Conservation (phyloP, 2,113 vertebrate genomes). For the Pachycephala philippinensis region DNA sequence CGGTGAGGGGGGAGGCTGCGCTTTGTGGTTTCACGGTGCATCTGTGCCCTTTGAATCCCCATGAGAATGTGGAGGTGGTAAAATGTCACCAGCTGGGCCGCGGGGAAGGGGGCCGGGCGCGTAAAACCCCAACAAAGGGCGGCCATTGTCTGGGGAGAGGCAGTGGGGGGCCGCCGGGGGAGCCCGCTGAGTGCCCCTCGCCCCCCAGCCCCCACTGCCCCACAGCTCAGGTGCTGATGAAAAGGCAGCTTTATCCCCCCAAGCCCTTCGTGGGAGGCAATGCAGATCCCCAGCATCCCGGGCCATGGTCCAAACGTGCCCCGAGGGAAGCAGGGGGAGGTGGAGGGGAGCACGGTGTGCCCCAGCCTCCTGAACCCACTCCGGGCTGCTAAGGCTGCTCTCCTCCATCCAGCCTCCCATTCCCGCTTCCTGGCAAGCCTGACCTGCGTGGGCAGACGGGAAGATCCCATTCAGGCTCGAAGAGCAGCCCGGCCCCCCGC, state of each 20-base stretch:
- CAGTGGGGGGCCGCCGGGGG: background rate
- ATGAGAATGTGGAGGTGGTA: slow-evolving; percentile 55
- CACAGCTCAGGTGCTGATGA: slow-evolving; percentile 14
- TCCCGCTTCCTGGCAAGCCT: background rate
- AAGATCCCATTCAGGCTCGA: background rate
- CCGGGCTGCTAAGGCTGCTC: fast-evolving
- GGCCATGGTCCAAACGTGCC: fast-evolving
- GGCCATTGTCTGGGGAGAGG: slow-evolving; percentile 9
- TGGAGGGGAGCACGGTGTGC: background rate
- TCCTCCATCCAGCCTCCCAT: background rate
- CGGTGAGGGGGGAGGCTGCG: fast-evolving
- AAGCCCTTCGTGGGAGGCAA: background rate
- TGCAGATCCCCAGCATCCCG: fast-evolving
- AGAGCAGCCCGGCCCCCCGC: background rate
- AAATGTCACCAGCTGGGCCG: slow-evolving; percentile 62
- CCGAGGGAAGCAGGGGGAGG: background rate
- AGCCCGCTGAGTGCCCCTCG: background rate
- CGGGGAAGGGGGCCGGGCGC: background rate
- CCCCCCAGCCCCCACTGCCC: background rate
- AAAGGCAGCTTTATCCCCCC: background rate
- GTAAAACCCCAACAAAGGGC: slow-evolving; percentile 12
- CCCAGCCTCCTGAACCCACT: background rate
- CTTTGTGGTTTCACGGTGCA: slow-evolving; percentile 13
- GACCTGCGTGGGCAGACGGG: background rate
- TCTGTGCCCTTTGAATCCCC: slow-evolving; percentile 57